phyloP scores from a whole-genome alignment of 2,888 invertebrate species.

The Odontomyia ornata region DNA sequence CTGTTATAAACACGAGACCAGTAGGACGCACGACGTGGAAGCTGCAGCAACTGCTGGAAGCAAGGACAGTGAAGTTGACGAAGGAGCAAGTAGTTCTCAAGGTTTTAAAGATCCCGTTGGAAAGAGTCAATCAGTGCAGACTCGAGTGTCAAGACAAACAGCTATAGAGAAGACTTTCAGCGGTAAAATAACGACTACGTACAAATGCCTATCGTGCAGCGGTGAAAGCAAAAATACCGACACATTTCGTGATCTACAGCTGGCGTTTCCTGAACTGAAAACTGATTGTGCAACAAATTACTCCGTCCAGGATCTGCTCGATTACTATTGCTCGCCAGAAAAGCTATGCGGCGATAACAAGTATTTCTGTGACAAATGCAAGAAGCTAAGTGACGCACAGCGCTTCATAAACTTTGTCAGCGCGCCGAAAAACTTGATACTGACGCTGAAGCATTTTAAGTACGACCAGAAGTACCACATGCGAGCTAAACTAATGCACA shows the following conservation, averaged over 20 bases:
- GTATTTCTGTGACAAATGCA: conserved; percentile 82
- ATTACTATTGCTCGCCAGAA: conserved; percentile 81
- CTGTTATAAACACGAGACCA: neutral
- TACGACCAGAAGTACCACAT: conserved; percentile 76
- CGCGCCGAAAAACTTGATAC: conserved; percentile 79
- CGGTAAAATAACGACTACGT: conserved; percentile 78
- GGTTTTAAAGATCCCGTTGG: neutral
- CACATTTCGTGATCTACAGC: conserved; percentile 81
- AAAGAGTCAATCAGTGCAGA: neutral
- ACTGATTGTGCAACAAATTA: conserved; percentile 60
- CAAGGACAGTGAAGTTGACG: neutral
- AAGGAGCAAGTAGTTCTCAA: conserved; percentile 16
- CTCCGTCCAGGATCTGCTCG: conserved; percentile 79
- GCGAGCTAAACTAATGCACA: conserved; percentile 82
- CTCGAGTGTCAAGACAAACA: conserved; percentile 49
- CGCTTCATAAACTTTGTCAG: conserved; percentile 74
- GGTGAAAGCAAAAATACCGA: conserved; percentile 78
- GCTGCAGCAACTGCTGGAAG: neutral
- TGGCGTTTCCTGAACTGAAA: conserved; percentile 73
- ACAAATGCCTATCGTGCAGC: conserved; percentile 77
- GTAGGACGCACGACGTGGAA: neutral
- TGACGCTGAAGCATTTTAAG: conserved; percentile 83
- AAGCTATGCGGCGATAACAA: conserved; percentile 81
- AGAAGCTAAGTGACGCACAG: conserved; percentile 79
- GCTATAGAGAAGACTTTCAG: conserved; percentile 76